Evolutionary conservation across 2,888 invertebrate species (phyloP), one percentile per base, ranked within the genome.

Genomic region (Tanytarsus gracilentus): DNA sequence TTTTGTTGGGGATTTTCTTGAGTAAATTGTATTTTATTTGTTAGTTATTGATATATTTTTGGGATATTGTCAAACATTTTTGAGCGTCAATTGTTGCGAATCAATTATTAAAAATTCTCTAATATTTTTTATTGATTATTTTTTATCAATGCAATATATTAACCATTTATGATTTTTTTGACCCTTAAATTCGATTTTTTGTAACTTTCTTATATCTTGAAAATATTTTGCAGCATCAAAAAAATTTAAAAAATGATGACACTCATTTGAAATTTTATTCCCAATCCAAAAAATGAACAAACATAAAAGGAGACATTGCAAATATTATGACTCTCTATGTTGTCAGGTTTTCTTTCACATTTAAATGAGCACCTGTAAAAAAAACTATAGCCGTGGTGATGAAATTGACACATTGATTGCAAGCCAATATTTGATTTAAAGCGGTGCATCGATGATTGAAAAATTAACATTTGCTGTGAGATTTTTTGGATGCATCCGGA

Each of bases 361-460:
- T n/a, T n/a, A n/a, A n/a, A n/a, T n/a, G n/a, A n/a, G n/a, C n/a
- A n/a, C n/a, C n/a, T n/a, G n/a, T n/a, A n/a, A n/a, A n/a, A n/a
- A n/a, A n/a, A n/a, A n/a, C n/a, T n/a, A n/a, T n/a, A n/a, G n/a
- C n/a, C n/a, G n/a, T n/a, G n/a, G n/a, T n/a, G n/a, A n/a, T n/a
- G n/a, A n/a, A n/a, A n/a, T n/a, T n/a, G n/a, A n/a, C n/a, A n/a
- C n/a, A 40, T 18, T 49, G 49, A 49, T 49, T 49, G 49, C 25
- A 49, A 16, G 49, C 27, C 27, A 26, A 26, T 26, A 49, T 49
- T 44, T 44, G 40, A 44, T 44, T 44, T 44, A 21, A 44, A 49
- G 49, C 14, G 49, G 23, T 49, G 25, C 14, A 49, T 25, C 27
- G 11, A 26, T 26, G 27, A 49, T 26, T 26, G 49, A 49, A 49